Percentiles rank a stretch among this genome's conserved stretches.
Conservation (phyloP, 2,113 vertebrate genomes). For the Arvicanthis niloticus region DNA sequence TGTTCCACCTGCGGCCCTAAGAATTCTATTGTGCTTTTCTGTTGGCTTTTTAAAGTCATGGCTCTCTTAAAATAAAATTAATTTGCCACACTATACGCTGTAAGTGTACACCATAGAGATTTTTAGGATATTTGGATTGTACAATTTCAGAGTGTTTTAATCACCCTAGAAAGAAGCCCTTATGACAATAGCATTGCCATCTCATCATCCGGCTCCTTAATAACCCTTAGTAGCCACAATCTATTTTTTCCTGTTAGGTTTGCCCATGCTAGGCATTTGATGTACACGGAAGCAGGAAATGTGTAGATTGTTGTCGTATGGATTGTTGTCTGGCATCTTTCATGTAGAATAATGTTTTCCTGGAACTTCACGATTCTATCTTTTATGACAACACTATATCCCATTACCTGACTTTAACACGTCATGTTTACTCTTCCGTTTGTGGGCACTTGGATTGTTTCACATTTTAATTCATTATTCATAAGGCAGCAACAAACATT, state of each 20-base stretch:
- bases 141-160: constrained; percentile 47
- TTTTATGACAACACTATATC: not conserved
- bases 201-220: not conserved
- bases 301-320: not conserved
- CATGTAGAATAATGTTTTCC: not conserved
- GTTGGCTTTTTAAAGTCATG: not conserved
- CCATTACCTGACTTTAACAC: not conserved
- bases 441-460: not conserved
- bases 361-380: not conserved
- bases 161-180: not conserved
- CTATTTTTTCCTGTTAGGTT: constrained; percentile 1
- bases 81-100: not conserved
- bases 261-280: constrained; percentile 18
- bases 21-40: not conserved
- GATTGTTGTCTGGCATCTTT: constrained; percentile 20
- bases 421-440: not conserved
- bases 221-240: not conserved
- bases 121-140: constrained; percentile 40
- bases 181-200: not conserved
- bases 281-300: not conserved
- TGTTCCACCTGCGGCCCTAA: not conserved
- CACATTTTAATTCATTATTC: not conserved
- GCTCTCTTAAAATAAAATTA: constrained; percentile 11
- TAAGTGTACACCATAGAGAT: not conserved
- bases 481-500: not conserved